Base-by-base conservation (phyloP, 2,113 vertebrate species). In the Microtus richardsoni region DNA sequence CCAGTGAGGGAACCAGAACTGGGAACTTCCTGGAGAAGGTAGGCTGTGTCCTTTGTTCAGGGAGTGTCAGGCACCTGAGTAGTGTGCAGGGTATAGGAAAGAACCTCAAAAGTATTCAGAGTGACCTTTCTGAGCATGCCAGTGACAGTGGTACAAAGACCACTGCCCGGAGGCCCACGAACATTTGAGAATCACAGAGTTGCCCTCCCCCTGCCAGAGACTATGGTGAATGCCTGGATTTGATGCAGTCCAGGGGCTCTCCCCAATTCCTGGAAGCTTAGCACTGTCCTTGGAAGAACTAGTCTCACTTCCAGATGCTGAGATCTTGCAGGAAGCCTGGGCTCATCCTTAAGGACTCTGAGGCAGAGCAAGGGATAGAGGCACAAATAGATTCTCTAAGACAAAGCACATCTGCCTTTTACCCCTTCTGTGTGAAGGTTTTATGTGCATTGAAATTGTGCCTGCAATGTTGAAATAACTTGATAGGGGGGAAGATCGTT, bases 171-270 rank as follows among this genome's bases (percentile, higher is more conserved):
- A 78, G 71, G 30, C 52, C 41, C 2, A 9, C 10, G n/a, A 14
- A 17, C 8, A 26, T 36, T 19, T 21, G 26, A 13, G 30, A 44
- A 30, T 11, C 28, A 30, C 22, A 26, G 41, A 54, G 36, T 12
- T 28, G 19, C 2, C 39, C 22, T 8, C 8, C 26, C 24, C 21
- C 5, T 14, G 22, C 41, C 66, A 47, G 39, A 54, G 0, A 22
- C 3, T 16, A 44, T 2, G 47, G 33, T 11, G 13, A 41, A 9
- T 80, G 52, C 14, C 75, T 3, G 41, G 6, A 68, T 49, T 26
- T 66, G 33, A 12, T 8, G 11, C 6, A 58, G n/a, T 6, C 24
- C 13, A 0, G 16, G 41, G 9, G 0, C 14, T 16, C n/a, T 58
- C 14, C 49, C 30, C 28, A 7, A 26, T 7, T 26, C 14, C n/a